Conservation (phyloP, 2,113 vertebrate species). For the Rhinopithecus roxellana region DNA sequence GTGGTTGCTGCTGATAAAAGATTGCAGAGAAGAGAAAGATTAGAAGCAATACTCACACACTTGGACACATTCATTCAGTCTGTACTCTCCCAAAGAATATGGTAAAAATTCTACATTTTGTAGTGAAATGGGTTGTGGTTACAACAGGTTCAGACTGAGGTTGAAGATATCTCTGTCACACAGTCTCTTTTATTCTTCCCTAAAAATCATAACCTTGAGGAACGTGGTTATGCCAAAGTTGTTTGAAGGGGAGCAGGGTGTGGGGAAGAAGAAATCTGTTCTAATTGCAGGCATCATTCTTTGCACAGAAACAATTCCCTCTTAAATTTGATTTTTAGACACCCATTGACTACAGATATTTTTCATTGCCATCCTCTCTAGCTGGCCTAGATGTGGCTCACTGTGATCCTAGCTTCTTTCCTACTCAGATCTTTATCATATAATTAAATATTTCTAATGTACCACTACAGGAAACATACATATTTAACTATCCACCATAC, state of each 20-base stretch:
- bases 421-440: neutral
- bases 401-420: neutral
- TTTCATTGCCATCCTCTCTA: neutral
- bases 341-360: neutral
- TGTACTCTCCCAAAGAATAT: neutral
- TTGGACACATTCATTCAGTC: neutral
- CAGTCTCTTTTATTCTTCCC: neutral
- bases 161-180: neutral
- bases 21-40: neutral
- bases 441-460: neutral
- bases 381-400: neutral
- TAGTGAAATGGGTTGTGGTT: neutral
- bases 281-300: neutral
- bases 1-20: neutral
- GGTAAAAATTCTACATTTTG: neutral
- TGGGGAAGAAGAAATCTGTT: neutral
- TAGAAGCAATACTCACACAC: neutral
- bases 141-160: neutral
- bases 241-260: accelerated
- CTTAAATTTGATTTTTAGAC: neutral
- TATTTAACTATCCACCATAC: neutral
- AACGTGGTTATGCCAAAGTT: neutral
- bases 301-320: neutral
- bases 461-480: neutral
- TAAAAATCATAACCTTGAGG: neutral